Percentiles rank a stretch among this genome's conserved stretches.
Evolutionary conservation across 2,888 invertebrate species (phyloP).

Genomic region (Agriotes lineatus): DNA sequence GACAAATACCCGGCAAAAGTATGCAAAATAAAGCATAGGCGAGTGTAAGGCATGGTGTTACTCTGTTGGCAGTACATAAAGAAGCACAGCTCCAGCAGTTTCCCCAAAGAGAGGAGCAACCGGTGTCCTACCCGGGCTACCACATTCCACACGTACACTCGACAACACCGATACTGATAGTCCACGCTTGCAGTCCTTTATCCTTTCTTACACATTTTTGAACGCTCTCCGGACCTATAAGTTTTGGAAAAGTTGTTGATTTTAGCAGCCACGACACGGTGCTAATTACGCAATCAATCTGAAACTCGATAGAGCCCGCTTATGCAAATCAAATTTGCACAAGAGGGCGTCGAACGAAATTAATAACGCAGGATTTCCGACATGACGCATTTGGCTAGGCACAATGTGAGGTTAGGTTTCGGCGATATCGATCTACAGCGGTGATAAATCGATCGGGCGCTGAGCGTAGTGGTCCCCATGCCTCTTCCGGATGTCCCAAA

Average conservation of each 20-base stretch:
- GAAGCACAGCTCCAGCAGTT: conserved; percentile 38
- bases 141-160: conserved; percentile 53
- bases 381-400: not conserved
- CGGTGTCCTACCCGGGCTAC: conserved; percentile 52
- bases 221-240: too few relatives aligned
- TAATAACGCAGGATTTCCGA: too few relatives aligned
- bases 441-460: conserved; percentile 9
- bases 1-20: conserved; percentile 21
- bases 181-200: too few relatives aligned
- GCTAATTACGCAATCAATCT: too few relatives aligned
- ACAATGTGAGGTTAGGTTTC: not conserved
- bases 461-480: not conserved
- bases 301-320: too few relatives aligned
- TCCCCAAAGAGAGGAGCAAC: conserved; percentile 43
- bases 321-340: too few relatives aligned
- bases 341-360: not conserved
- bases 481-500: conserved; percentile 1
- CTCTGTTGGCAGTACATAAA: conserved; percentile 49
- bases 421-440: conserved; percentile 11
- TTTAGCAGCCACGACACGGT: too few relatives aligned
- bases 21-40: conserved; percentile 35
- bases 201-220: too few relatives aligned
- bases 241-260: too few relatives aligned
- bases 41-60: conserved; percentile 51
- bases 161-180: conserved; percentile 35